Conservation (phyloP, 2,113 vertebrate species). For the Etheostoma spectabile region DNA sequence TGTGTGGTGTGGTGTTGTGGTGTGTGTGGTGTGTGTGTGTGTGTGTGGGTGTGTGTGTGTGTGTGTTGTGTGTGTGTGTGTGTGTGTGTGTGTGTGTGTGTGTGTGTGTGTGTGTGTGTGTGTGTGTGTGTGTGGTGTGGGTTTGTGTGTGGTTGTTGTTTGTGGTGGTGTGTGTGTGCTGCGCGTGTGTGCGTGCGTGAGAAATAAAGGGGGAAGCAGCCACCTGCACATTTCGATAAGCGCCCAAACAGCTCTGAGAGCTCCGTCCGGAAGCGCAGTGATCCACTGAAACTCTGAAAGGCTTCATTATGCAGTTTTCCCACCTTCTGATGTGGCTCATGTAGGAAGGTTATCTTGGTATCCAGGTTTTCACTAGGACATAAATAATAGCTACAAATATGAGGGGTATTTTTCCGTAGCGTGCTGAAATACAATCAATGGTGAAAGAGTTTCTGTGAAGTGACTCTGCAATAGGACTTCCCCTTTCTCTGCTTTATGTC, state of each 20-base stretch:
- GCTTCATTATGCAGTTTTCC: slow-evolving; percentile 14
- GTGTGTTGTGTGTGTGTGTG: slow-evolving; percentile 21
- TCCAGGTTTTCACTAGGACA: neutral
- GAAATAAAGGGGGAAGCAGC: slow-evolving; percentile 39
- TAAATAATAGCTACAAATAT: neutral
- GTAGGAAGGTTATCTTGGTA: neutral
- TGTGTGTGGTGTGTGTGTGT: slow-evolving; percentile 9
- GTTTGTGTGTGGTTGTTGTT: neutral
- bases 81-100: slow-evolving; percentile 16
- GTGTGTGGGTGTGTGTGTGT: neutral
- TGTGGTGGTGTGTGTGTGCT: too few relatives aligned
- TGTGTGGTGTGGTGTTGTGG: too few relatives aligned
- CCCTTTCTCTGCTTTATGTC: slow-evolving; percentile 12
- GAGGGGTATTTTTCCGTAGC: neutral
- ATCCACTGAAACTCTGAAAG: slow-evolving; percentile 1
- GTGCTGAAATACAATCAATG: slow-evolving; percentile 25
- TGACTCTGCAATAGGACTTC: slow-evolving; percentile 44
- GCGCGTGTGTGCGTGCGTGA: too few relatives aligned
- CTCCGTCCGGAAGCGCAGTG: slow-evolving; percentile 10
- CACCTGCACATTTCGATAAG: slow-evolving; percentile 54
- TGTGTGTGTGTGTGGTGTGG: slow-evolving; percentile 7
- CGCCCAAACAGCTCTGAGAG: slow-evolving; percentile 39
- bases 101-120: neutral
- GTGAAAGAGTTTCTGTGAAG: slow-evolving; percentile 40
- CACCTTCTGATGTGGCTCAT: neutral